Evolutionary conservation across 1,140 invertebrate species (phyloP).

Genomic region (Dendrolimus punctatus): DNA sequence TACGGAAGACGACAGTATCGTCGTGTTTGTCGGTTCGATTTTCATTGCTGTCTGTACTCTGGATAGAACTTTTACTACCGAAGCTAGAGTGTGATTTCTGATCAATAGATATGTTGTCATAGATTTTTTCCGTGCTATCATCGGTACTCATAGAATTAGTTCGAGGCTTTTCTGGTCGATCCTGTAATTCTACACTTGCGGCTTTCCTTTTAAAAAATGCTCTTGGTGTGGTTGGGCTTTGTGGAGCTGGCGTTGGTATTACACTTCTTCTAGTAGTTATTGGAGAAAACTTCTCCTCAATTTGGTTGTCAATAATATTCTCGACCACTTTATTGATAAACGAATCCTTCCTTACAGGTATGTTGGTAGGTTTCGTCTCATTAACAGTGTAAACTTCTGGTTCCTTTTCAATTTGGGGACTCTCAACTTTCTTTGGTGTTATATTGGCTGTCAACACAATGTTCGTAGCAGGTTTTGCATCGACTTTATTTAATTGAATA

Average conservation of each 20-base stretch:
- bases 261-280: constrained; percentile 20
- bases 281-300: constrained; percentile 34
- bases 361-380: constrained; percentile 32
- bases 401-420: constrained; percentile 47
- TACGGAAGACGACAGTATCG: constrained; percentile 58
- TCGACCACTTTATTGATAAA: constrained; percentile 33
- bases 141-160: constrained; percentile 58
- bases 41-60: constrained; percentile 66
- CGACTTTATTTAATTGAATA: constrained; percentile 79
- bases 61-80: constrained; percentile 70
- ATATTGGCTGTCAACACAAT: constrained; percentile 74
- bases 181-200: constrained; percentile 46
- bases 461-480: constrained; percentile 73
- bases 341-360: constrained; percentile 26
- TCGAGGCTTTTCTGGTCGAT: constrained; percentile 49
- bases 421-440: constrained; percentile 59
- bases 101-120: constrained; percentile 64
- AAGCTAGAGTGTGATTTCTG: constrained; percentile 64
- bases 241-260: constrained; percentile 24
- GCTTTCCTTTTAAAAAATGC: constrained; percentile 58
- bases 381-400: constrained; percentile 35
- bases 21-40: constrained; percentile 52
- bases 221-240: constrained; percentile 52
- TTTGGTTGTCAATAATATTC: constrained; percentile 26
- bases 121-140: constrained; percentile 57